These are phyloP conservation scores for Empidonax alnorum DNA, from an alignment of 2,113 vertebrate genomes.

Conservation along the genomic window DNA sequence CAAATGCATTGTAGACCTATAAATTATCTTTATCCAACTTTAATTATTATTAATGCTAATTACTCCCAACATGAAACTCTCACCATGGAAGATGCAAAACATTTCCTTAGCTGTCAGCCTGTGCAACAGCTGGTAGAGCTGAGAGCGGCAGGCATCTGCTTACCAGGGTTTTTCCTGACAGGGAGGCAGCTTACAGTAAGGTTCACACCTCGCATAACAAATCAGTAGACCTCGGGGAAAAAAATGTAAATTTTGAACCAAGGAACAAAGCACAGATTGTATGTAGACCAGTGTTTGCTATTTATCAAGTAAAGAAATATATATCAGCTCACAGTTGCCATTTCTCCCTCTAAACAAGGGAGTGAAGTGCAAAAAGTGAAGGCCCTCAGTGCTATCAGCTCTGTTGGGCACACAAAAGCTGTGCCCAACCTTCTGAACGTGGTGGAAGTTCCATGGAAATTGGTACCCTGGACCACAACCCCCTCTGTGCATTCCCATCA, in stretches of 20 bases:
- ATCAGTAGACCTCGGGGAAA: not conserved
- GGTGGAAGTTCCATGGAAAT: accelerated
- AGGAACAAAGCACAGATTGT: not conserved
- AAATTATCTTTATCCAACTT: not conserved
- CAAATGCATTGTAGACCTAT: not conserved
- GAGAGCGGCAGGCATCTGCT: not conserved
- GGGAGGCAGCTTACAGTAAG: not conserved
- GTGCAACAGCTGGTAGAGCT: slow-evolving; percentile 14
- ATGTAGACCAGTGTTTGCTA: not conserved
- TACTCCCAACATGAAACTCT: not conserved
- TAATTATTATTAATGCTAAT: slow-evolving; percentile 36
- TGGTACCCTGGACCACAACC: accelerated
- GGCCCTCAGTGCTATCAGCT: not conserved
- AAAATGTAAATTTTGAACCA: not conserved
- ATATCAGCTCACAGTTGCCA: not conserved
- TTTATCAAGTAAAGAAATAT: not conserved
- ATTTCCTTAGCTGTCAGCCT: not conserved
- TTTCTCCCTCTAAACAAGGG: not conserved
- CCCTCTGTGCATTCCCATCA: not conserved
- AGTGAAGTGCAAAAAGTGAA: not conserved
- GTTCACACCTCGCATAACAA: not conserved
- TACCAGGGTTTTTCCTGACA: not conserved
- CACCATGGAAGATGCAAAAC: not conserved
- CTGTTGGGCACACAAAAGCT: not conserved
- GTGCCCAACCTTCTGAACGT: not conserved